Evolutionary conservation across 2,797 vertebrate species (phyloP), one percentile per base, ranked within the genome.

Genomic region (Hemitrygon akajei): DNA sequence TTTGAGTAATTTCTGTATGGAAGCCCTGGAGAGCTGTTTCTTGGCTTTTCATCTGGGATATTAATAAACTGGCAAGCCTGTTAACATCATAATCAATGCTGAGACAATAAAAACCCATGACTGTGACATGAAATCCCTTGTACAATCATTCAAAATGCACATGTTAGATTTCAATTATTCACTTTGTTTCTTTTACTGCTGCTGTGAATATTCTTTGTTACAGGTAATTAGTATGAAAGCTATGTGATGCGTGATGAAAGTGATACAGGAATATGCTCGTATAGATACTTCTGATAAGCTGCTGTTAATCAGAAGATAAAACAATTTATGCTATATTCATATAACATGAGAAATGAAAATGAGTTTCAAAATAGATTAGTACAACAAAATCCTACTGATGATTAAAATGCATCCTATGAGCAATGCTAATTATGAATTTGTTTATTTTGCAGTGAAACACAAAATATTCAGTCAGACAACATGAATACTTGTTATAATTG

Each of bases 221-320:
- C 60, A 25, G 60, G 86, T 69, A 16, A 37, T 89, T 69, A 69
- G 16, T 37, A 34, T 63, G 60, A 7, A 18, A 30, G 12, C 30
- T 66, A 16, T 63, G 16, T 37, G 58, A 20, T 37, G 14, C 7
- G 63, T 66, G 16, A 66, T 34, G 27, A 3, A 25, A 60, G 1
- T 14, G 34, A 27, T 0, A 34, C 30, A 66, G 27, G 60, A 66
- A 9, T 66, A 22, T 34, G n/a, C 27, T 66, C 63, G 58, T 22
- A 9, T 16, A 34, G n/a, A 66, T 22, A 20, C 6, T 16, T 34
- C 60, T 18, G n/a, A 66, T 66, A 89, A 66, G 66, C n/a, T 9
- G 60, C 86, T 66, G 86, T 22, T 89, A 66, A 66, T 37, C 86
- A 89, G 58, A 89, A 89, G 66, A 66, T 89, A 89, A 66, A n/a